phyloP scores from a whole-genome alignment of 2,113 vertebrate species.

The Phalacrocorax brasilianus region DNA sequence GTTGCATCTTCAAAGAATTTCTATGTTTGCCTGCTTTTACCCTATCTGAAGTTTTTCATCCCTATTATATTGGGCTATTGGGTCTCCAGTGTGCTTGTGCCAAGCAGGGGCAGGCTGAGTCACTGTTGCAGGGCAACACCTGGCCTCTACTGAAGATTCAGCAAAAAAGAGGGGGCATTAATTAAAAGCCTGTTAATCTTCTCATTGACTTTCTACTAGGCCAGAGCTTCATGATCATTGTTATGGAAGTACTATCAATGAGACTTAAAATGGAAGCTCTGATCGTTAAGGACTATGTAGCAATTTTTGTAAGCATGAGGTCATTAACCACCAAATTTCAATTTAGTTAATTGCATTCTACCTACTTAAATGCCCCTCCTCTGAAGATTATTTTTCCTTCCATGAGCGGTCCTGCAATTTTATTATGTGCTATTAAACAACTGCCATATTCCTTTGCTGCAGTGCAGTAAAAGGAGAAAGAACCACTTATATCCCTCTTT shows the following conservation, averaged over 20 bases:
- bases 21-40: neutral
- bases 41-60: neutral
- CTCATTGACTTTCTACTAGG: neutral
- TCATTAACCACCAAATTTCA: slow-evolving; percentile 37
- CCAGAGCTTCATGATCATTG: neutral
- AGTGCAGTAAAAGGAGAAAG: slow-evolving; percentile 14
- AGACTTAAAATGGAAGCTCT: slow-evolving; percentile 16
- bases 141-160: neutral
- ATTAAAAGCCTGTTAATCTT: slow-evolving; percentile 34
- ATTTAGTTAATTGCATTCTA: slow-evolving; percentile 53
- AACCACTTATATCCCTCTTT: neutral
- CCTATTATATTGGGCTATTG: neutral
- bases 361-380: slow-evolving; percentile 26
- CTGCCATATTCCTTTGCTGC: slow-evolving; percentile 43
- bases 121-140: neutral
- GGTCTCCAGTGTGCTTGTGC: neutral
- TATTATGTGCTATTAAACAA: slow-evolving; percentile 37
- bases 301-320: neutral
- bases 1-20: neutral
- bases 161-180: neutral
- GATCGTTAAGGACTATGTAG: neutral
- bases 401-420: slow-evolving; percentile 10
- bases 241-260: neutral
- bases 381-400: slow-evolving; percentile 38
- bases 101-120: neutral